Evolutionary conservation across 92 coral and sea anemone genomes (phyloP).

Genomic region (Epizoanthus illoricatus): DNA sequence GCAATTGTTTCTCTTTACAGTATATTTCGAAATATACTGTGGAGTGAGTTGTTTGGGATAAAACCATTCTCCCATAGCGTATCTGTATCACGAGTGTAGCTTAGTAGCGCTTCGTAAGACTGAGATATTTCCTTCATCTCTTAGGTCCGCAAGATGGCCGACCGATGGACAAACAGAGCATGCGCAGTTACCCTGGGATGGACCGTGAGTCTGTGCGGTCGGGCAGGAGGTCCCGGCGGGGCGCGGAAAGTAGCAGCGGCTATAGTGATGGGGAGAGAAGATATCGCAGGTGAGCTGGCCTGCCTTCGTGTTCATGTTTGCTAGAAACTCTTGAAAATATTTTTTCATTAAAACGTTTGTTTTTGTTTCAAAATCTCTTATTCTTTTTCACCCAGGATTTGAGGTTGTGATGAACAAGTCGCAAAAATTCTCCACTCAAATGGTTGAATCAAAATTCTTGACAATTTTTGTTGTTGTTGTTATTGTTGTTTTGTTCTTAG

Average conservation of each 20-base stretch:
- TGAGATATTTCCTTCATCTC: background rate
- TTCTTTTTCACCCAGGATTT: too few species aligned
- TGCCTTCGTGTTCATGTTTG: background rate
- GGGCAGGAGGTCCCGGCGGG: slow-evolving; percentile 75
- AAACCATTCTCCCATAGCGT: too few species aligned
- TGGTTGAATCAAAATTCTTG: too few species aligned
- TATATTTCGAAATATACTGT: too few species aligned
- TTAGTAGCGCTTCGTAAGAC: too few species aligned
- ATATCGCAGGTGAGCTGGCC: slow-evolving; percentile 56
- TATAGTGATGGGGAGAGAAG: slow-evolving; percentile 81
- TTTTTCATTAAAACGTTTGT: background rate
- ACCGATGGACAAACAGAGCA: slow-evolving; percentile 86
- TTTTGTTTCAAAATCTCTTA: background rate
- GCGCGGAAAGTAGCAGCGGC: slow-evolving; percentile 80
- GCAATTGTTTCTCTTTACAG: too few species aligned
- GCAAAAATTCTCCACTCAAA: too few species aligned
- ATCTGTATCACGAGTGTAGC: too few species aligned
- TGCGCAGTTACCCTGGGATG: slow-evolving; percentile 84
- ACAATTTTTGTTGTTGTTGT: too few species aligned
- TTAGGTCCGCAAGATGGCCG: slow-evolving; percentile 62
- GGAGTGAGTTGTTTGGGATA: too few species aligned
- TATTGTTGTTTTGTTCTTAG: too few species aligned
- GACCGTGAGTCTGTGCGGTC: slow-evolving; percentile 96
- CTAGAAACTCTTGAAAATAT: background rate
- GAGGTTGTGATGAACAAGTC: too few species aligned